These are phyloP conservation scores for Drosophila nigrodunni DNA, from an alignment of 1,140 invertebrate genomes.

Conservation along the genomic window DNA sequence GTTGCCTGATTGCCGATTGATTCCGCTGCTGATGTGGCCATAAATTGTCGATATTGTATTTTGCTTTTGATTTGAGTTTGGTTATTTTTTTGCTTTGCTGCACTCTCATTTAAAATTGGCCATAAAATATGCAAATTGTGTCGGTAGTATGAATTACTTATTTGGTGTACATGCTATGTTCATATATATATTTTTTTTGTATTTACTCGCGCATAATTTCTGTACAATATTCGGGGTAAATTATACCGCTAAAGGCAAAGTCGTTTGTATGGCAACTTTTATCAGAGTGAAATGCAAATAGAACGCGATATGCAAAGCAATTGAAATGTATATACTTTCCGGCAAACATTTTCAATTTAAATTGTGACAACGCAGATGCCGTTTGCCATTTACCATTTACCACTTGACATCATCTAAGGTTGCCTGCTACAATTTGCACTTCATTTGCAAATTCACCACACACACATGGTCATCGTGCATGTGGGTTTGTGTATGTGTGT, in stretches of 20 bases:
- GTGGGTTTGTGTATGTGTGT: background rate
- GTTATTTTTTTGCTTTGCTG: constrained; percentile 56
- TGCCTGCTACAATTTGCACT: constrained; percentile 42
- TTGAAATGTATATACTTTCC: constrained; percentile 41
- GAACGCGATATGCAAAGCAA: constrained; percentile 22
- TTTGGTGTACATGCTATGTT: background rate
- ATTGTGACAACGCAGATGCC: constrained; percentile 62
- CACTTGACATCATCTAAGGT: constrained; percentile 16
- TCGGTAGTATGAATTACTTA: constrained; percentile 16
- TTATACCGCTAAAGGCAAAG: background rate
- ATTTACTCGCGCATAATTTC: constrained; percentile 19
- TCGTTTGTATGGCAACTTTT: constrained; percentile 32
- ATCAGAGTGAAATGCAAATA: constrained; percentile 35
- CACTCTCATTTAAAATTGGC: constrained; percentile 72
- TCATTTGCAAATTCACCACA: constrained; percentile 49
- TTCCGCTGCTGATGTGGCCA: constrained; percentile 57
- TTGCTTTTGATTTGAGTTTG: constrained; percentile 67
- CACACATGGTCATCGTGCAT: background rate
- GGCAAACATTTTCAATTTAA: constrained; percentile 80
- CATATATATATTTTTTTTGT: constrained; percentile 1
- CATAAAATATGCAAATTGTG: constrained; percentile 76
- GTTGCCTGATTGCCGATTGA: constrained; percentile 42
- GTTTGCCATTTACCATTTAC: constrained; percentile 23
- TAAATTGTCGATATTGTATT: constrained; percentile 71
- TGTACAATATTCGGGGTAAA: background rate